A percentile compares a stretch with the other conserved stretches of the same genome.
Evolutionary conservation across 1,140 invertebrate genomes (phyloP).

Genomic region (Hylaeus anthracinus): DNA sequence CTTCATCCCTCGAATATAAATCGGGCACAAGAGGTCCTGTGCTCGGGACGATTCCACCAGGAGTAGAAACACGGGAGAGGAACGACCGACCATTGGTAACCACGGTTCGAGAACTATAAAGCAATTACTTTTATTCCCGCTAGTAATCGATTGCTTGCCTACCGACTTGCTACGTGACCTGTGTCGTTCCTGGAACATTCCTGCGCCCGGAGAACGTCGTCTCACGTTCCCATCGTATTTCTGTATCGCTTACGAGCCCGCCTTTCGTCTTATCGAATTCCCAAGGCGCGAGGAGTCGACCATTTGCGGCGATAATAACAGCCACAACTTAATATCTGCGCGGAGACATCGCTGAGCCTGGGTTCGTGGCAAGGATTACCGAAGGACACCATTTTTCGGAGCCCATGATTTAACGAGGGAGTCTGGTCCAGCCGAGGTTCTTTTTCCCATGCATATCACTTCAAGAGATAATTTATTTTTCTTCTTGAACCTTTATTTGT

Average conservation of each 20-base stretch:
- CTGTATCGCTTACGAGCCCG: conserved; percentile 43
- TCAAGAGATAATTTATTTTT: no score
- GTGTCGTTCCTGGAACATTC: conserved; percentile 21
- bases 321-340: not conserved
- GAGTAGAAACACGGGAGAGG: not conserved
- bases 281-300: not conserved
- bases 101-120: conserved; percentile 22
- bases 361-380: no score
- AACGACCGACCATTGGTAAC: not conserved
- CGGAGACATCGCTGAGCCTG: not conserved
- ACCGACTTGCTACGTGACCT: conserved; percentile 14
- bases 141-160: conserved; percentile 51
- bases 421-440: no score
- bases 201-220: conserved; percentile 4
- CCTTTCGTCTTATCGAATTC: conserved; percentile 60
- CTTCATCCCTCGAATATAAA: not conserved
- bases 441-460: no score
- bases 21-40: not conserved
- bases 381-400: no score
- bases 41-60: not conserved
- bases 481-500: no score
- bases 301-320: conserved; percentile 46
- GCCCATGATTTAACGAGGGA: no score
- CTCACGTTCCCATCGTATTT: conserved; percentile 59
- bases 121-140: conserved; percentile 40